Percentiles rank a stretch among this genome's conserved stretches.
Conservation (phyloP, 1,140 invertebrate species). For the Leptopilina clavipes region DNA sequence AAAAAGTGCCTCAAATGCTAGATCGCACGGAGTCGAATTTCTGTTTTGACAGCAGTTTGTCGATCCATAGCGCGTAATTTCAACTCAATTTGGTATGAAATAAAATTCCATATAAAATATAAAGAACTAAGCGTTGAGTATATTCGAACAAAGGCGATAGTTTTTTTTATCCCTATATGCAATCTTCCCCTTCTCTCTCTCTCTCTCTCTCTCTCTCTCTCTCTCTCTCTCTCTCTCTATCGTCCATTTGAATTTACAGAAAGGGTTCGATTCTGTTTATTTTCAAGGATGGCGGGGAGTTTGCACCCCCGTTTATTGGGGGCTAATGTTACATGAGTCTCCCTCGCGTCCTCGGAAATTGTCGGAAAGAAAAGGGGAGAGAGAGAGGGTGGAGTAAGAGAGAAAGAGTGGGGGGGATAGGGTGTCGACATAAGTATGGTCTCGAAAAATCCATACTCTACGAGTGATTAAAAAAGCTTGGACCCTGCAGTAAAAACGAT, state of each 20-base stretch:
- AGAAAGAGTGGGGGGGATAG: neutral
- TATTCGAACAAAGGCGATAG: constrained; percentile 49
- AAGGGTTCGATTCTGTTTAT: constrained; percentile 71
- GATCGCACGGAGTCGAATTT: constrained; percentile 63
- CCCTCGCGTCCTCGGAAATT: constrained; percentile 34
- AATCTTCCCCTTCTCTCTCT: constrained; percentile 44
- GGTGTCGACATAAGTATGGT: constrained; percentile 43
- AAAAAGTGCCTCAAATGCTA: constrained; percentile 38
- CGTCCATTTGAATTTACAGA: constrained; percentile 62
- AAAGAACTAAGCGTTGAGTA: constrained; percentile 40
- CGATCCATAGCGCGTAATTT: constrained; percentile 61
- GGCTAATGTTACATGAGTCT: constrained; percentile 41
- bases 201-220: constrained; percentile 23
- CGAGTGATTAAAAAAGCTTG: constrained; percentile 52
- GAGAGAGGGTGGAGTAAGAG: constrained; percentile 38
- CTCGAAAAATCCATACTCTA: constrained; percentile 52
- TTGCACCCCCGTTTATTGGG: constrained; percentile 41
- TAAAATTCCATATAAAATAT: constrained; percentile 22
- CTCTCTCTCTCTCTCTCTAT: constrained; percentile 43
- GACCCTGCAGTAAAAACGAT: constrained; percentile 55
- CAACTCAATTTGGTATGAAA: constrained; percentile 30
- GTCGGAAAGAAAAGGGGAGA: constrained; percentile 36
- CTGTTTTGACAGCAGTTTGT: constrained; percentile 72
- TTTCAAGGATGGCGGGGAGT: constrained; percentile 58
- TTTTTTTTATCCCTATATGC: constrained; percentile 44